A percentile compares a stretch with the other conserved stretches of the same genome.
Conservation (phyloP, 2,113 vertebrate genomes). For the Dryoscopus gambensis region DNA sequence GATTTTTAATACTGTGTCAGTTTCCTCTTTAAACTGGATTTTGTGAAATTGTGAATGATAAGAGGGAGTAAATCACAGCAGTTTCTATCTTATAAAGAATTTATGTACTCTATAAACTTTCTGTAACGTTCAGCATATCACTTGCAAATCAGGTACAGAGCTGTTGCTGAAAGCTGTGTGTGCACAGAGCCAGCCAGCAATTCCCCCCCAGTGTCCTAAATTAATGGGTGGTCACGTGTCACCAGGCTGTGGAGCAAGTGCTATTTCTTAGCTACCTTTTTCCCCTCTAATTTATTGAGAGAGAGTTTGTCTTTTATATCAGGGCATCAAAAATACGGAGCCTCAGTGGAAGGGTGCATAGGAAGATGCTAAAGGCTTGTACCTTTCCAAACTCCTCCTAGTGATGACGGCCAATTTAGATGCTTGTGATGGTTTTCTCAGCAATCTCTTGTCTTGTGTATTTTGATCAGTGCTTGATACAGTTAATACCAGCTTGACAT, state of each 20-base stretch:
- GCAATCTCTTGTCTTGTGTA: neutral
- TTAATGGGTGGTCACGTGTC: neutral
- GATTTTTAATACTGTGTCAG: neutral
- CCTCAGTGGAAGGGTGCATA: neutral
- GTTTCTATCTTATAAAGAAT: neutral
- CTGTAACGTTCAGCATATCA: neutral
- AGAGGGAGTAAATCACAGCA: neutral
- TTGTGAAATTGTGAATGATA: neutral
- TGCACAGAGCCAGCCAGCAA: neutral
- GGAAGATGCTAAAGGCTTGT: neutral
- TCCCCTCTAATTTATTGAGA: neutral
- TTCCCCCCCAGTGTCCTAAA: neutral
- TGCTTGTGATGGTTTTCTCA: conserved; percentile 11
- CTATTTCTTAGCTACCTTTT: neutral
- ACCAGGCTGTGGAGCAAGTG: neutral
- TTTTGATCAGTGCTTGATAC: conserved; percentile 38
- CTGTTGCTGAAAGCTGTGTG: neutral
- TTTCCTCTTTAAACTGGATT: neutral
- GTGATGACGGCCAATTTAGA: conserved; percentile 27
- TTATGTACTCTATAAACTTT: neutral
- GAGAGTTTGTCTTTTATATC: neutral
- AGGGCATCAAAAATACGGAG: neutral
- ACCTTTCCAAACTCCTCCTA: neutral
- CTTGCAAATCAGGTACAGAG: neutral
- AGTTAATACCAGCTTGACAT: conserved; percentile 25